Conservation (phyloP, 2,113 vertebrate species). For the cat (Felis catus) region DNA sequence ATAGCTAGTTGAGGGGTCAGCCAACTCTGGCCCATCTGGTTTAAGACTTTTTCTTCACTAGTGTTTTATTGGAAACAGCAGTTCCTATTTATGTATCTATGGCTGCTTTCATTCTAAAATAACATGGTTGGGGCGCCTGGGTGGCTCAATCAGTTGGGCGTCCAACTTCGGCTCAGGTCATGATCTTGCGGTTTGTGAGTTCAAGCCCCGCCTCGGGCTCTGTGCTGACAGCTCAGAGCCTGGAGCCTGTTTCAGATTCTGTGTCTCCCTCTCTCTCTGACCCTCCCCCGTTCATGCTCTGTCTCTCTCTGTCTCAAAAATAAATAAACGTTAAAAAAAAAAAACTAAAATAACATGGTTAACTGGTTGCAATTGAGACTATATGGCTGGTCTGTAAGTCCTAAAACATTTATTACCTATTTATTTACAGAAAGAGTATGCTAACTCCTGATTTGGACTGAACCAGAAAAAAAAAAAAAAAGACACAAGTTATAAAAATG, state of each 20-base stretch:
- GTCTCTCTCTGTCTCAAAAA: no score
- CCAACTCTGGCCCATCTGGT: not conserved
- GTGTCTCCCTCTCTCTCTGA: no score
- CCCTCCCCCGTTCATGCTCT: no score
- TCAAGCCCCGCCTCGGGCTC: no score
- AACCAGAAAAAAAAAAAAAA: not conserved
- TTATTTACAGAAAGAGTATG: not conserved
- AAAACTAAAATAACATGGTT: not conserved
- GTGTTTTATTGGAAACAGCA: not conserved
- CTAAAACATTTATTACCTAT: not conserved
- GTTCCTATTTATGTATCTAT: not conserved
- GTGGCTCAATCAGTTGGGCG: no score
- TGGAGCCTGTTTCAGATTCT: no score
- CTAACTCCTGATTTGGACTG: not conserved
- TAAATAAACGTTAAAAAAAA: no score
- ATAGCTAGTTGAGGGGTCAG: not conserved
- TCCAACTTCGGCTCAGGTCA: no score
- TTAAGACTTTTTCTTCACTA: not conserved
- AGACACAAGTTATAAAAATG: not conserved
- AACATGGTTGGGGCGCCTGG: not conserved
- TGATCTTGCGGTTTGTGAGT: rapidly evolving
- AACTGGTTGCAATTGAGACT: not conserved
- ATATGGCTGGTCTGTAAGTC: not conserved
- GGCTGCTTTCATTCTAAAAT: not conserved
- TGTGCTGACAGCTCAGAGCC: no score